phyloP scores from a whole-genome alignment of 2,888 invertebrate genomes.

The Deroplatys truncata region DNA sequence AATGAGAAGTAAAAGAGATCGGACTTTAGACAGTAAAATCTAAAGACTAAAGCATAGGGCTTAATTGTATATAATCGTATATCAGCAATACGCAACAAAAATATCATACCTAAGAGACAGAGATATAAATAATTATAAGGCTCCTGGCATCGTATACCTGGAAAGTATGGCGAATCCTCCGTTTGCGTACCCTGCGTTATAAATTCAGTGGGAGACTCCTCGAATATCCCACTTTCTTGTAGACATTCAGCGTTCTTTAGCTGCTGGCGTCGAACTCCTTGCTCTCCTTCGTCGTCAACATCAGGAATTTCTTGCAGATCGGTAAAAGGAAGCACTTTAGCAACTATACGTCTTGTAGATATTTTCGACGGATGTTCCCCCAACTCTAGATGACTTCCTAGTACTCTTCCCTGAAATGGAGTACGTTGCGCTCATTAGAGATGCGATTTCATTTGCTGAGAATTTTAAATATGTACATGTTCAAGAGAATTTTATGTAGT shows the following conservation, averaged over 20 bases:
- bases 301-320: neutral
- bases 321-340: neutral
- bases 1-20: neutral
- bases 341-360: neutral
- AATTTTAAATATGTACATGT: neutral
- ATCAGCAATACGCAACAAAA: neutral
- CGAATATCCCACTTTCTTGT: conserved; percentile 72
- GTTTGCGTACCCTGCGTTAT: conserved; percentile 53
- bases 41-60: no score
- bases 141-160: neutral
- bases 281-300: conserved; percentile 37
- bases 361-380: neutral
- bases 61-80: neutral
- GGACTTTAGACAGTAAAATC: no score
- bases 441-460: neutral
- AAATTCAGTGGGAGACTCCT: conserved; percentile 44
- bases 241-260: conserved; percentile 48
- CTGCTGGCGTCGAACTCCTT: conserved; percentile 43
- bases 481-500: neutral
- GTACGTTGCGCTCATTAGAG: neutral
- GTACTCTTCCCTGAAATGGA: neutral
- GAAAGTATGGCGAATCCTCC: conserved; percentile 38
- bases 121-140: no score
- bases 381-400: neutral
- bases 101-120: no score